Base-by-base conservation (phyloP, 1,140 invertebrate species). In the Papilio polytes region DNA sequence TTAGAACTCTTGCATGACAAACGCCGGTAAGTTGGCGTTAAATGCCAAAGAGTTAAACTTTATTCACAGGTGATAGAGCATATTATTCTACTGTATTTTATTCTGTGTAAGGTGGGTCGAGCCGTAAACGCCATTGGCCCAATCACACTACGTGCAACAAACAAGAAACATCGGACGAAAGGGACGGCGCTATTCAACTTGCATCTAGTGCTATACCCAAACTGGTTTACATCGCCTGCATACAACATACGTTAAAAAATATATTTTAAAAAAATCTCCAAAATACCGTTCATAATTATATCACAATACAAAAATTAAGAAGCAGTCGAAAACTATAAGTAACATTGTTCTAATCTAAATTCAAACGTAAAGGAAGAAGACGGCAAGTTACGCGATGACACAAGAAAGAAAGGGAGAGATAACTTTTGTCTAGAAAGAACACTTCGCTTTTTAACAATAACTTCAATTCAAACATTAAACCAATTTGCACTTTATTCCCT, bases 1-100 rank as follows among this genome's bases (percentile, higher is more conserved):
- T 94, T 93, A 94, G 92, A 94, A 94, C 93, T 90, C 92, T 94
- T 92, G 92, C 93, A 87, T 94, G 91, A 94, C 90, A 94, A 94
- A 94, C 92, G 93, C 91, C 89, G 92, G 89, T 91, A 93, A 91
- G 89, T 90, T 88, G 84, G 85, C 90, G 89, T 93, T 93, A 91
- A 88, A 94, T 91, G 87, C 81, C 90, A 90, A 93, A 93, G 91
- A 93, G 92, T 94, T 94, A 92, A 92, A 92, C 92, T 93, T 92
- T 94, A 94, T 94, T 86, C 80, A 76, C 83, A 89, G 87, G 93
- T 86, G 81, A 89, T 94, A 94, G 89, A 89, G 92, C 89, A 89
- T 90, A 94, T 87, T 92, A 93, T 94, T 91, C 87, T 74, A 82
- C 86, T 83, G 85, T 90, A 91, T 89, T 94, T 94, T 92, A 92